Evolutionary conservation across 2,888 invertebrate species (phyloP).

Genomic region (Drosophila kambysellisi): DNA sequence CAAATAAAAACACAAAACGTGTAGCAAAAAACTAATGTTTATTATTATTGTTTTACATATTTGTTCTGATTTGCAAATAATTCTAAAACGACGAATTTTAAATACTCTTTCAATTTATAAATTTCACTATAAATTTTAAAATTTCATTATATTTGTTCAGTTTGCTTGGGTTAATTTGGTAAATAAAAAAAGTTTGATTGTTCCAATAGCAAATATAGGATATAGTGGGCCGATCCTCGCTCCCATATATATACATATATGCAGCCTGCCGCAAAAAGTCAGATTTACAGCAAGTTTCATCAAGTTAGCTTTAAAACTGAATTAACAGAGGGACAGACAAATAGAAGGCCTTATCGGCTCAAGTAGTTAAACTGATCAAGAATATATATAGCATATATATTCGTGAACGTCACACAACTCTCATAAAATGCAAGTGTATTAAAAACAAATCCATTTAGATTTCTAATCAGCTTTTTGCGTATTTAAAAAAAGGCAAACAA

Average conservation of each 20-base stretch:
- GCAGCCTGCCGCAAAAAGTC: too few species aligned
- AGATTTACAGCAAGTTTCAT: neutral
- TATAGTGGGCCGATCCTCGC: too few species aligned
- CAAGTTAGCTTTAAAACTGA: neutral
- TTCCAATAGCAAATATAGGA: too few species aligned
- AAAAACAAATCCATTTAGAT: neutral
- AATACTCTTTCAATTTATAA: neutral
- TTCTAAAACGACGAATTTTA: neutral
- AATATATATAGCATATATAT: neutral
- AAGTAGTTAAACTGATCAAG: neutral
- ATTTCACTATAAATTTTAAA: too few species aligned
- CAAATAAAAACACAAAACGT: neutral
- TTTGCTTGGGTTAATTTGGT: too few species aligned
- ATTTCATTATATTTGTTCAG: too few species aligned
- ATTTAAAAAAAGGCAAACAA: neutral
- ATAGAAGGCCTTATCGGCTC: neutral
- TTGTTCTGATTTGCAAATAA: too few species aligned
- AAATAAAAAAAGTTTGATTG: too few species aligned
- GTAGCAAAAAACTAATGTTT: neutral
- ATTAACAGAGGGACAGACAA: neutral
- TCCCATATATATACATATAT: too few species aligned
- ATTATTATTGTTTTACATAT: neutral
- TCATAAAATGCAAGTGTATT: neutral
- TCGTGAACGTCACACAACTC: too few species aligned
- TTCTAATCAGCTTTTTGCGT: neutral